A percentile compares a stretch with the other conserved stretches of the same genome.
Conservation (phyloP, 2,113 vertebrate genomes). For the Pseudorectes ferrugineus region DNA sequence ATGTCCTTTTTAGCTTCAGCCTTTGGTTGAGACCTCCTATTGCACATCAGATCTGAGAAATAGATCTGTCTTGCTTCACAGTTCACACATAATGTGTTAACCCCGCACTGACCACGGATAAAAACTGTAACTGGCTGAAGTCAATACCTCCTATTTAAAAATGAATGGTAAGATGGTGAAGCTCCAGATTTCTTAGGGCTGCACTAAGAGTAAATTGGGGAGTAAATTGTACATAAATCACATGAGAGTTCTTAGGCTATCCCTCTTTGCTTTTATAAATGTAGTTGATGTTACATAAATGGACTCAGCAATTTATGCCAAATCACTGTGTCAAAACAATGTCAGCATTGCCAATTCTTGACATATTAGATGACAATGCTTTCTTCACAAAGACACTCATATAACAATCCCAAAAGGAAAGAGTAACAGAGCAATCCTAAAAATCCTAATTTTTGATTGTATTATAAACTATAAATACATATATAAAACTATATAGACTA, state of each 20-base stretch:
- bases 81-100: accelerated
- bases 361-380: neutral
- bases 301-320: neutral
- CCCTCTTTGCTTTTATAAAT: neutral
- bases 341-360: neutral
- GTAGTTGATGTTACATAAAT: neutral
- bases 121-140: neutral
- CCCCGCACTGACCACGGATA: neutral
- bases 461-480: neutral
- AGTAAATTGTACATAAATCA: neutral
- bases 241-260: neutral
- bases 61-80: neutral
- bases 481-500: neutral
- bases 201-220: too few species aligned
- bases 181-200: neutral
- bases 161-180: neutral
- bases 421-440: neutral
- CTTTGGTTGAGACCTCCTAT: neutral
- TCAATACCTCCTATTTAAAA: neutral
- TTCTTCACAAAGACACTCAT: neutral
- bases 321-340: neutral
- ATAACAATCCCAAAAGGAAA: neutral
- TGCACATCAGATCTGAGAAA: neutral
- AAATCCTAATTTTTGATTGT: neutral
- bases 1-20: neutral